Base-by-base conservation (phyloP, 2,797 vertebrate genomes). In the Periophthalmus magnuspinnatus region DNA sequence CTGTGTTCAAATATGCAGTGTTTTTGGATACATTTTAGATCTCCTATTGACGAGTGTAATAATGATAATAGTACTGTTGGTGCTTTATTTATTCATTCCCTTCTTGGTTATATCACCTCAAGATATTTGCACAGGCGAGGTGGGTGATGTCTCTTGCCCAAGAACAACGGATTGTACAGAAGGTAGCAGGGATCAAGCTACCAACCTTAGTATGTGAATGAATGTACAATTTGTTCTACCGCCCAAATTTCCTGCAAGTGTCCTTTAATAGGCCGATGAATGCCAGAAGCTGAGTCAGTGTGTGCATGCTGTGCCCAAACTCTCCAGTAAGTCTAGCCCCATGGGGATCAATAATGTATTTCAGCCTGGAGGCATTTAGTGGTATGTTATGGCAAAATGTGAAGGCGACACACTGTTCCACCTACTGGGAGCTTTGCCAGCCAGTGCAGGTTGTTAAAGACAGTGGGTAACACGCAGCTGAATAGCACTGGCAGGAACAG, bases 401-500 rank as follows among this genome's bases (percentile, higher is more conserved):
- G 78, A 88, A 64, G 83, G 81, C 79, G 77, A 24, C 88, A 88
- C 68, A 77, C 78, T 83, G 84, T 74, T 86, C 38, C 63, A 71
- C 79, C 86, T 68, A 68, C 57, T 62, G 81, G 80, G 80, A 84
- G 41, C 74, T 45, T 5, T 71, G 78, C 41, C 70, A 77, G 74
- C 71, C 75, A 67, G 75, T 81, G 78, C 72, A 67, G 74, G 78
- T 69, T 84, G 84, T 84, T 88, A 88, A 78, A 82, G 80, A 76
- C 74, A 84, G 83, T 73, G 80, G 84, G 87, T 80, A 84, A 89
- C 87, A 84, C 86, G 77, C 84, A 81, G 80, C 73, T 88, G 79
- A 83, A 75, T 82, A 85, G 80, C 73, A 78, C 75, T 62, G 71
- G 78, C 28, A 62, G 34, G 59, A 13, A 45, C 41, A 45, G 41